phyloP scores from a whole-genome alignment of 2,113 vertebrate genomes.

The Paramisgurnus dabryanus region DNA sequence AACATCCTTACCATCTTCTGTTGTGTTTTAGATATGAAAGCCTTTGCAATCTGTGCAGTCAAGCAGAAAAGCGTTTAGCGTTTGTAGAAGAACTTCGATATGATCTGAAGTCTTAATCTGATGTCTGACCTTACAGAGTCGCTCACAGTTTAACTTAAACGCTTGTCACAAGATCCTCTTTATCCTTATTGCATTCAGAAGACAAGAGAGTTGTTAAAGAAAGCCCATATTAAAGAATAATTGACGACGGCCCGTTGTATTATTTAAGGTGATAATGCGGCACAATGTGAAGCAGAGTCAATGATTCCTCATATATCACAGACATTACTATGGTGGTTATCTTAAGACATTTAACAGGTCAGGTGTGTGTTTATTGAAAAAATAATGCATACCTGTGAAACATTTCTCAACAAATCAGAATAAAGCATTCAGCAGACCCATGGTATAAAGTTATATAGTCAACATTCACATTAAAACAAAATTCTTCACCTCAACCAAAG shows the following conservation, averaged over 20 bases:
- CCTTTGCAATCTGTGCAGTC: slow-evolving; percentile 20
- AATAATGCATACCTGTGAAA: too few species aligned
- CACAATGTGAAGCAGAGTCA: too few species aligned
- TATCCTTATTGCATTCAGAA: slow-evolving; percentile 7
- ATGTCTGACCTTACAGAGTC: not conserved
- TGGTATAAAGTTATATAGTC: not conserved
- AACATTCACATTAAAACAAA: not conserved
- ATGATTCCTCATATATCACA: too few species aligned
- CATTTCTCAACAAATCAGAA: too few species aligned
- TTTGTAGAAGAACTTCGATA: not conserved
- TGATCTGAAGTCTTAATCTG: not conserved
- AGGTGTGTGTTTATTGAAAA: too few species aligned
- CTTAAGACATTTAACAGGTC: too few species aligned
- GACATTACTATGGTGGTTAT: too few species aligned
- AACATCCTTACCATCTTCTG: slow-evolving; percentile 26
- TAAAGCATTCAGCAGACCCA: too few species aligned
- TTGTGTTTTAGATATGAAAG: slow-evolving; percentile 24
- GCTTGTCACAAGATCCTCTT: slow-evolving; percentile 2
- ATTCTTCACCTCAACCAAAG: not conserved
- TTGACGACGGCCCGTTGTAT: too few species aligned
- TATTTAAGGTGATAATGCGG: too few species aligned
- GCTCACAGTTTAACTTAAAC: not conserved
- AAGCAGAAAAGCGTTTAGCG: not conserved
- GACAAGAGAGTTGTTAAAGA: not conserved
- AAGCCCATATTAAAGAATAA: not conserved